A percentile compares a stretch with the other conserved stretches of the same genome.
Evolutionary conservation across 2,797 vertebrate species (phyloP).

Genomic region (Sternotherus odoratus): DNA sequence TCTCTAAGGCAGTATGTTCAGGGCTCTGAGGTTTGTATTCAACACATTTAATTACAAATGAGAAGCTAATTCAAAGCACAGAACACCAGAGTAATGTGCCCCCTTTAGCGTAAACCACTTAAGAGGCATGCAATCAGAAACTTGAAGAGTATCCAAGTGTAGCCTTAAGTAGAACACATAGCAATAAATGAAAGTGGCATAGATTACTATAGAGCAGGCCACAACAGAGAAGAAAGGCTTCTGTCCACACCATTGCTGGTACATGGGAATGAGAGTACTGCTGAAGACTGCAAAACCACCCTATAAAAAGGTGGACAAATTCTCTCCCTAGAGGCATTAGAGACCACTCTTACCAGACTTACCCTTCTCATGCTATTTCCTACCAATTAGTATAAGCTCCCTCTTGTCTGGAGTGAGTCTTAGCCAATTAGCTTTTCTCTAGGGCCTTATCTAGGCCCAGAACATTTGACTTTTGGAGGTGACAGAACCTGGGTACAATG

Average conservation of each 20-base stretch:
- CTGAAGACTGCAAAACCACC: not conserved
- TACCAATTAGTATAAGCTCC: not conserved
- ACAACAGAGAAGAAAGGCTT: not conserved
- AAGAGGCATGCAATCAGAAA: not conserved
- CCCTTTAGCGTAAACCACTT: not conserved
- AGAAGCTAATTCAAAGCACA: not conserved
- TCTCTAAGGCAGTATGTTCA: not conserved
- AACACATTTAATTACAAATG: not conserved
- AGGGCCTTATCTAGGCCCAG: not conserved
- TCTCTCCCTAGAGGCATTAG: not conserved
- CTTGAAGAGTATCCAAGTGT: not conserved
- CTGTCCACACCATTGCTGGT: not conserved
- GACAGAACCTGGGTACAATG: not conserved
- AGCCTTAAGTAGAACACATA: not conserved
- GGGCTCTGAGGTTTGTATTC: not conserved
- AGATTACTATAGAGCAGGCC: not conserved
- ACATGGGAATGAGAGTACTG: not conserved
- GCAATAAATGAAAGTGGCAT: not conserved
- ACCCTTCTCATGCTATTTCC: not conserved
- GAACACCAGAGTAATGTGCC: fast-evolving
- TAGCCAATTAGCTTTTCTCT: not conserved
- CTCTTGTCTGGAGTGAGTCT: not conserved
- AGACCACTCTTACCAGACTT: not conserved
- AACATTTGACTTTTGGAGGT: not conserved
- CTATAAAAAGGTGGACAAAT: not conserved